phyloP scores from a whole-genome alignment of 2,113 vertebrate species.

The Neoarius graeffei region DNA sequence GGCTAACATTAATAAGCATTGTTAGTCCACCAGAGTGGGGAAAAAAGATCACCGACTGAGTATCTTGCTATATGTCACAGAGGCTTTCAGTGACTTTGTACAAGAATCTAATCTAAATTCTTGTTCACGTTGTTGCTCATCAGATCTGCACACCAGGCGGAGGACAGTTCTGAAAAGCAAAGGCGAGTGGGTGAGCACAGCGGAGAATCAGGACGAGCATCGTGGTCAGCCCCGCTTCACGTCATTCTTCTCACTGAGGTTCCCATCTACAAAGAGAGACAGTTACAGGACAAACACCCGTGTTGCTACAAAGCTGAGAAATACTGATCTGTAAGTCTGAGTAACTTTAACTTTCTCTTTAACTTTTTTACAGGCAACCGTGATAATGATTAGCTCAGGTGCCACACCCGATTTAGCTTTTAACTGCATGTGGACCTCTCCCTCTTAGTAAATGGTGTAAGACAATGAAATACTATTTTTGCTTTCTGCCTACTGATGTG shows the following conservation, averaged over 20 bases:
- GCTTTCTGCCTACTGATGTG: background rate
- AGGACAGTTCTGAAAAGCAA: slow-evolving; percentile 19
- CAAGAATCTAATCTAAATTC: background rate
- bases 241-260: slow-evolving; percentile 34
- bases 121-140: slow-evolving; percentile 18
- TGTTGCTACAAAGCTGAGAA: background rate
- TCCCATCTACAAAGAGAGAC: slow-evolving; percentile 12
- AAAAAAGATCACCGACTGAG: too few species aligned
- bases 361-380: background rate
- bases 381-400: slow-evolving; percentile 14
- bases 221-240: slow-evolving; percentile 26
- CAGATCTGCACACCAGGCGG: slow-evolving; percentile 39
- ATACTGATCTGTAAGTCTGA: slow-evolving; percentile 30
- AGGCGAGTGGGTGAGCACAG: background rate
- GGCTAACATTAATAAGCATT: background rate
- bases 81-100: background rate
- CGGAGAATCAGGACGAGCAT: background rate
- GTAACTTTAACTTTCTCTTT: background rate
- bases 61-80: too few species aligned
- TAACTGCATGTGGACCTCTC: slow-evolving; percentile 15
- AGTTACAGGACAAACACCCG: background rate
- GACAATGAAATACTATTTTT: slow-evolving; percentile 22
- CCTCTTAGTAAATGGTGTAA: slow-evolving; percentile 13
- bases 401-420: slow-evolving; percentile 8
- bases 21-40: background rate